Conservation (phyloP, 1,140 invertebrate species). For the Nephila pilipes region DNA sequence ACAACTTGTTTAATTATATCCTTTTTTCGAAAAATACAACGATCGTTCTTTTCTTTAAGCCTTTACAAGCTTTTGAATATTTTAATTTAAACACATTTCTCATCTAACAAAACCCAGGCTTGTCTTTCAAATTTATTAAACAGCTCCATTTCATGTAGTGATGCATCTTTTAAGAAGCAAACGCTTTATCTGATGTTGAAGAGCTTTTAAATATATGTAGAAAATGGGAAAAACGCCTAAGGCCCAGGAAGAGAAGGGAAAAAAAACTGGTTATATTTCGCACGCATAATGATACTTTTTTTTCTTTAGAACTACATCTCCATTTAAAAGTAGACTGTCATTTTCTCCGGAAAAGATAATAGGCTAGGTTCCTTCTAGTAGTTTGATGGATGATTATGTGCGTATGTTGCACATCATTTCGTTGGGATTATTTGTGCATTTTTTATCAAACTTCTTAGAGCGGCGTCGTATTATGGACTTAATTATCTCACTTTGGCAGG, state of each 20-base stretch:
- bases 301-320: background rate
- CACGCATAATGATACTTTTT: conserved; percentile 40
- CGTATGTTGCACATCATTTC: conserved; percentile 6
- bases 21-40: background rate
- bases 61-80: background rate
- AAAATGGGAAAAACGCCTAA: background rate
- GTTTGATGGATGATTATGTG: conserved; percentile 42
- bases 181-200: conserved; percentile 25
- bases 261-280: background rate
- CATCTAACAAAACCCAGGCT: background rate
- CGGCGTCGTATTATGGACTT: conserved; percentile 1
- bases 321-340: conserved; percentile 40
- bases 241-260: background rate
- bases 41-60: background rate
- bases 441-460: conserved; percentile 6
- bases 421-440: conserved; percentile 11
- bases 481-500: conserved; percentile 28
- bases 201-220: conserved; percentile 27
- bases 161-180: background rate
- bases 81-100: conserved; percentile 9
- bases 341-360: conserved; percentile 33
- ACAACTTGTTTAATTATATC: background rate
- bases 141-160: background rate
- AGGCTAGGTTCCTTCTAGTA: conserved; percentile 7
- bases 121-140: conserved; percentile 37